Conservation (phyloP, 2,113 vertebrate species). For the Pachycephala philippinensis region DNA sequence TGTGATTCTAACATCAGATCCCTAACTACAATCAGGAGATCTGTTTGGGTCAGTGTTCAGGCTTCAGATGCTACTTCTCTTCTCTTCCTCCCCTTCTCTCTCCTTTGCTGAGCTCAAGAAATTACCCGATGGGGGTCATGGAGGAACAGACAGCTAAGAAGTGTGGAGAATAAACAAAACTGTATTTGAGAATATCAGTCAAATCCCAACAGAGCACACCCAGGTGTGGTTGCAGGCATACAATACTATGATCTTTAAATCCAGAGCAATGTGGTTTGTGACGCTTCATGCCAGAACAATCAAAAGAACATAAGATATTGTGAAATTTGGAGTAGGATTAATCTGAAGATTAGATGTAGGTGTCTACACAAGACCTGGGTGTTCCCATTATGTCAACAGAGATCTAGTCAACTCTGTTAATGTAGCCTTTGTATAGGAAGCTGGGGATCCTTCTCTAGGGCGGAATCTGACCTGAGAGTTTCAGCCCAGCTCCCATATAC, state of each 20-base stretch:
- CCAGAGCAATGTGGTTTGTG: neutral
- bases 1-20: neutral
- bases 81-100: neutral
- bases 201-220: neutral
- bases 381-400: neutral
- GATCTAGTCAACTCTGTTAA: neutral
- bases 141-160: neutral
- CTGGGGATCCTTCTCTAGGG: neutral
- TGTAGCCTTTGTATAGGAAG: neutral
- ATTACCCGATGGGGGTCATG: rapidly evolving
- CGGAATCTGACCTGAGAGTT: neutral
- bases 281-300: neutral
- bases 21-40: neutral
- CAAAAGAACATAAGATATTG: neutral
- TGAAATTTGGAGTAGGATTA: neutral
- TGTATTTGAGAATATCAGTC: neutral
- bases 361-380: neutral
- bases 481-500: neutral
- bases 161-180: neutral
- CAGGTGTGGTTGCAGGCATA: neutral
- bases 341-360: neutral
- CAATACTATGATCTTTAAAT: neutral
- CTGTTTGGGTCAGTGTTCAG: neutral
- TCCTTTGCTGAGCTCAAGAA: neutral
- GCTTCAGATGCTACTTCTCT: neutral